These are phyloP conservation scores for Eumaeus atala DNA, from an alignment of 1,140 invertebrate species.

Conservation along the genomic window DNA sequence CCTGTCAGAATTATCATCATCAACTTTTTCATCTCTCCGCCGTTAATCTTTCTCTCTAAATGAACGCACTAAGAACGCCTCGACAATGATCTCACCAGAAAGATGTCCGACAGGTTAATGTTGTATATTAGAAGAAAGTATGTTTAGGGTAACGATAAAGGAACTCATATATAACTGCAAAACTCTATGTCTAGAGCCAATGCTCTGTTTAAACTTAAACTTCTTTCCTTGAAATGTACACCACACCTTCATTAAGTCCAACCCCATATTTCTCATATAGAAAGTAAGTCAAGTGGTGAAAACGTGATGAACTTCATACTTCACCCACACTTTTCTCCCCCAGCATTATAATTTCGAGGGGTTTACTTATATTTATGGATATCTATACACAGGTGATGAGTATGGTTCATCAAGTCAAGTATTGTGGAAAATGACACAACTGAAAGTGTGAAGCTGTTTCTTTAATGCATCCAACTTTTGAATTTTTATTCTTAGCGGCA, in stretches of 20 bases:
- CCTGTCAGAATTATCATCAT: no score
- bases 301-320: slow-evolving; percentile 49
- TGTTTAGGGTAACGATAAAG: no score
- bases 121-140: no score
- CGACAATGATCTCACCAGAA: no score
- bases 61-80: no score
- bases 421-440: slow-evolving; percentile 35
- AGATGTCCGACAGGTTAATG: no score
- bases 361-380: not conserved
- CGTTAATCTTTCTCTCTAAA: no score
- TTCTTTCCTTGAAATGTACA: slow-evolving; percentile 16
- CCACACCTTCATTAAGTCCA: slow-evolving; percentile 13
- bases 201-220: no score
- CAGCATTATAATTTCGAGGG: slow-evolving; percentile 19
- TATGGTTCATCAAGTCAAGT: slow-evolving; percentile 34
- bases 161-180: no score
- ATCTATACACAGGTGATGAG: slow-evolving; percentile 34
- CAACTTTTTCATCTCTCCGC: no score
- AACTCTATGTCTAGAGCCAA: no score
- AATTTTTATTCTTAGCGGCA: not conserved
- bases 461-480: not conserved
- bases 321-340: slow-evolving; percentile 19
- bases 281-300: slow-evolving; percentile 29
- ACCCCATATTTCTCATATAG: slow-evolving; percentile 3
- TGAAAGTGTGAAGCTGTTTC: slow-evolving; percentile 29